A percentile compares a stretch with the other conserved stretches of the same genome.
Evolutionary conservation across 2,888 invertebrate genomes (phyloP).

Genomic region (Hypercompe scribonia): DNA sequence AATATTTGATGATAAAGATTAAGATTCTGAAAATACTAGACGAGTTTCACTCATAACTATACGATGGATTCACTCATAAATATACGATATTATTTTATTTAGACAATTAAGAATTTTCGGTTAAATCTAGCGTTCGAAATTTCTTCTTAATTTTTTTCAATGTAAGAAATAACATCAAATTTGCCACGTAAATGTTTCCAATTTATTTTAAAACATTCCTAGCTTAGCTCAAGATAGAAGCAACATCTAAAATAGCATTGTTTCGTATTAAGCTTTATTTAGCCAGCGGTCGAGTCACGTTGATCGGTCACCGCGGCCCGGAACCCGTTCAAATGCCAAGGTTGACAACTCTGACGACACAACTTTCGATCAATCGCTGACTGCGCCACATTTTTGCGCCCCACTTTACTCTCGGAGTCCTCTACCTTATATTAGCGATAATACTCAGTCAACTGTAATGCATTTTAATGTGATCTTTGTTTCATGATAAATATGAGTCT

Average conservation of each 20-base stretch:
- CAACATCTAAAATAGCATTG: slow-evolving; percentile 40
- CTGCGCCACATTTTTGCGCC: slow-evolving; percentile 83
- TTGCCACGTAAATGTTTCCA: not conserved
- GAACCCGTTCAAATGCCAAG: slow-evolving; percentile 86
- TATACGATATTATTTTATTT: not conserved
- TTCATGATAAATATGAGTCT: slow-evolving; percentile 10
- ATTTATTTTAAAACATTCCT: slow-evolving; percentile 2
- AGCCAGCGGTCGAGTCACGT: slow-evolving; percentile 65
- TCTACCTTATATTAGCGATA: slow-evolving; percentile 26
- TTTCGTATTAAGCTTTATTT: slow-evolving; percentile 54
- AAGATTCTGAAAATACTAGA: not conserved
- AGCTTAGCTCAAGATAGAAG: slow-evolving; percentile 27
- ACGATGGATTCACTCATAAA: too few species aligned
- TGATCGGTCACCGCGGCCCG: slow-evolving; percentile 75
- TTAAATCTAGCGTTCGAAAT: not conserved
- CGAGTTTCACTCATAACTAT: too few species aligned
- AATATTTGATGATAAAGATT: not conserved
- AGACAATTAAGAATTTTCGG: not conserved
- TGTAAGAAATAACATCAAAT: not conserved
- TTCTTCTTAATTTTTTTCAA: not conserved
- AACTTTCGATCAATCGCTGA: slow-evolving; percentile 81
- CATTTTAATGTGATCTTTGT: slow-evolving; percentile 2
- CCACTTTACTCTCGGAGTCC: slow-evolving; percentile 61
- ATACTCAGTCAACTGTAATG: slow-evolving; percentile 14
- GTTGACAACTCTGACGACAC: slow-evolving; percentile 86